A percentile compares a stretch with the other conserved stretches of the same genome.
These are phyloP conservation scores for Hydrotaea cyrtoneurina DNA, from an alignment of 2,888 invertebrate genomes.

Conservation along the genomic window DNA sequence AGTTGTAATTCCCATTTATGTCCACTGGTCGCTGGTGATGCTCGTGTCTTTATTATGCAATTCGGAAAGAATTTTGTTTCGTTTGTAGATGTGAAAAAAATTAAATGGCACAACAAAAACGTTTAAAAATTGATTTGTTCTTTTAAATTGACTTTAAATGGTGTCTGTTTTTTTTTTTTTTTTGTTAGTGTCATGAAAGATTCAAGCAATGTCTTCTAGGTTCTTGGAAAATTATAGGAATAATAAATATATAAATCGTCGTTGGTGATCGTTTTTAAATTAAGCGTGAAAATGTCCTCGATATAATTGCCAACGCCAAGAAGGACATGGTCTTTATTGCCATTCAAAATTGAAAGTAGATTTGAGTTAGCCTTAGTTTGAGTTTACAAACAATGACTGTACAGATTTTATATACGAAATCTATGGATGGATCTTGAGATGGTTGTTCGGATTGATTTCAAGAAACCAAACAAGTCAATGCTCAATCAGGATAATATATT, in stretches of 20 bases:
- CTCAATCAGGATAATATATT: no score
- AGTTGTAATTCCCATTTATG: slow-evolving; percentile 32
- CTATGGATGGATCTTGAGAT: no score
- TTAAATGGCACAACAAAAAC: background rate
- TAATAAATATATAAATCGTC: slow-evolving; percentile 18
- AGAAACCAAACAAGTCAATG: no score
- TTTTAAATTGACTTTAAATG: slow-evolving; percentile 42
- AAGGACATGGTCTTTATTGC: no score
- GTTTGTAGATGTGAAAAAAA: background rate
- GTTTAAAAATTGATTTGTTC: slow-evolving; percentile 23
- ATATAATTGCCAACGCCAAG: no score
- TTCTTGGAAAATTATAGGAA: slow-evolving; percentile 37
- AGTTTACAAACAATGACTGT: no score
- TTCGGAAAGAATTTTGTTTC: slow-evolving; percentile 17
- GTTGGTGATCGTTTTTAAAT: slow-evolving; percentile 45
- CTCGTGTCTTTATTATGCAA: background rate
- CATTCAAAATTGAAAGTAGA: no score
- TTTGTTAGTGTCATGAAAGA: background rate
- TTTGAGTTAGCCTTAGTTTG: no score
- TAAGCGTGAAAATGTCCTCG: slow-evolving; percentile 2
- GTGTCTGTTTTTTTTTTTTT: background rate
- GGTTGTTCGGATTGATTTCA: no score
- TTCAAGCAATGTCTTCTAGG: background rate
- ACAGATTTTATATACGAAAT: no score
- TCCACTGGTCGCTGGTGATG: background rate